Evolutionary conservation across 2,113 vertebrate genomes (phyloP), one percentile per base, ranked within the genome.

Genomic region (Sylvietta virens): DNA sequence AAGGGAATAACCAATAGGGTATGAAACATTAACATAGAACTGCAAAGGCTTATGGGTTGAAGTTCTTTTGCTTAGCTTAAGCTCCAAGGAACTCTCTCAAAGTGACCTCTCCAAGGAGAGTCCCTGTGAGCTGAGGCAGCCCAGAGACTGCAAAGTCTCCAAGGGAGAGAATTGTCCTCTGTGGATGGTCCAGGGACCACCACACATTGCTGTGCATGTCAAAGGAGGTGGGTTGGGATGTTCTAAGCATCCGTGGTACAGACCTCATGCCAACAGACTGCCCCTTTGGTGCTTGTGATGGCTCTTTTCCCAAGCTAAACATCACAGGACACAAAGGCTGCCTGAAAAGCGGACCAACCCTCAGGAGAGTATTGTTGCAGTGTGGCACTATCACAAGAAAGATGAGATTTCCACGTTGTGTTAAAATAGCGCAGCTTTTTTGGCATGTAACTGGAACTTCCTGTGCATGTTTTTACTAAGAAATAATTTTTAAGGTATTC

Each of bases 171-270:
- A n/a, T n/a, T n/a, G n/a, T n/a, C n/a, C n/a, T n/a, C n/a, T n/a
- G n/a, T n/a, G n/a, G n/a, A n/a, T n/a, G n/a, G n/a, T n/a, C n/a
- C n/a, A n/a, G n/a, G n/a, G n/a, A n/a, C n/a, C n/a, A n/a, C n/a
- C n/a, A n/a, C n/a, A n/a, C n/a, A n/a, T n/a, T n/a, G 2, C 6
- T 54, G 26, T 14, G 19, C 4, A 3, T 5, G 44, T 13, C 37
- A 35, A 21, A 28, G 0, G 1, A 48, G 44, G 27, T 42, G 35
- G 28, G 8, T 3, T 58, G 53, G 35, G 42, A 22, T 28, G 24
- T 21, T 35, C 60, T 31, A 35, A 76, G 61, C n/a, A 48, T 22
- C 21, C 27, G 0, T 3, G 22, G 8, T 60, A 69, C 72, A 81
- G 66, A 56, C 1, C 19, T 7, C 17, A 6, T 1, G 11, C 26